Percentiles rank a stretch among this genome's conserved stretches.
phyloP scores from a whole-genome alignment of 2,113 vertebrate species.

The Takifugu flavidus region DNA sequence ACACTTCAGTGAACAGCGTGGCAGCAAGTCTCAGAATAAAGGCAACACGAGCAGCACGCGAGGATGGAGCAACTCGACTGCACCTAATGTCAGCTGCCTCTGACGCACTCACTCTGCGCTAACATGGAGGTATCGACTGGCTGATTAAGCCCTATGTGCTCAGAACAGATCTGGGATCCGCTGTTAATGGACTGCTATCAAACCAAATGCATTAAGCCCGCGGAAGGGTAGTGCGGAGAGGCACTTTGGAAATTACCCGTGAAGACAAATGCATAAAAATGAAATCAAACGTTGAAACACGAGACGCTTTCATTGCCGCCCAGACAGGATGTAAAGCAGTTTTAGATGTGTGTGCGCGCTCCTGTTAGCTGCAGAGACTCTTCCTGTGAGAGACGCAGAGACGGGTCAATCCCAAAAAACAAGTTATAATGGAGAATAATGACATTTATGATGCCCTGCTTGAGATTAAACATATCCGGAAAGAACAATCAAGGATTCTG shows the following conservation, averaged over 20 bases:
- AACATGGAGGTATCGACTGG: not conserved
- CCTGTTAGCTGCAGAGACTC: too few relatives aligned
- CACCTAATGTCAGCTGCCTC: conserved; percentile 19
- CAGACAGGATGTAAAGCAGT: too few relatives aligned
- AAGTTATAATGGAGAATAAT: too few relatives aligned
- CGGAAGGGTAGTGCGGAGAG: conserved; percentile 1
- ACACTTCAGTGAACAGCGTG: too few relatives aligned
- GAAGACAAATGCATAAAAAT: conserved; percentile 30
- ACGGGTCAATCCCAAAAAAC: too few relatives aligned
- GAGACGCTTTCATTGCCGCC: too few relatives aligned
- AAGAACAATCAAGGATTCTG: too few relatives aligned
- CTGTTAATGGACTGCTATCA: conserved; percentile 8
- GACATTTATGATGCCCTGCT: too few relatives aligned
- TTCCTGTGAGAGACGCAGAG: too few relatives aligned
- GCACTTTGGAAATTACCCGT: conserved; percentile 26
- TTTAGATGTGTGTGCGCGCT: too few relatives aligned
- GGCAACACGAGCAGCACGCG: not conserved
- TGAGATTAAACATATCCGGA: too few relatives aligned
- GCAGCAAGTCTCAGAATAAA: not conserved
- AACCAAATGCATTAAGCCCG: conserved; percentile 16
- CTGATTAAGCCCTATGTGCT: conserved; percentile 6
- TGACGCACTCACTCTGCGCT: not conserved
- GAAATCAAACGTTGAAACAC: not conserved
- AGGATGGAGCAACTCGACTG: not conserved
- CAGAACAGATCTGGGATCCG: conserved; percentile 3